Evolutionary conservation across 2,888 invertebrate genomes (phyloP), one percentile per base, ranked within the genome.

Genomic region (Acleris literana): DNA sequence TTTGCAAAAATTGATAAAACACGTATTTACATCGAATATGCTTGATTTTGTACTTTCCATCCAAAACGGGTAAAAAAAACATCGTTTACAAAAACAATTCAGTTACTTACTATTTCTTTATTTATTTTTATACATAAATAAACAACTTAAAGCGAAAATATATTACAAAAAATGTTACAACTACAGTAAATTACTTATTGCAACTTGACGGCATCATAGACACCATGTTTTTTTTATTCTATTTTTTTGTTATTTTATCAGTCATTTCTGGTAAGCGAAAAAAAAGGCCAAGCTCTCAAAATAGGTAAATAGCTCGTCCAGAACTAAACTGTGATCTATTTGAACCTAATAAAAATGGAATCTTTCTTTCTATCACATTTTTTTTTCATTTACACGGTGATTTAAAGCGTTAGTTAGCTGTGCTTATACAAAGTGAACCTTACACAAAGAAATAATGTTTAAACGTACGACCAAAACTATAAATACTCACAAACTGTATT

Each of bases 261-360:
- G 84, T 85, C 85, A 72, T 80, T 81, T 80, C 77, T 77, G 79
- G 76, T 68, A 64, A 59, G 64, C 64, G 54, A 63, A 59, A 62
- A 57, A 63, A 39, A 18, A 46, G 61, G 66, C 56, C 59, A 68
- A 68, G 60, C 68, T 57, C 55, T 63, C 51, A 44, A 60, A 55
- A 67, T 53, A 67, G 51, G 65, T 54, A 46, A 48, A 22, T 25
- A 53, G 61, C 62, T 66, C 52, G 66, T 48, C 46, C 61, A 46
- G 25, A 68, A 70, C 63, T 71, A 63, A 70, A 72, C 62, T 69
- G 64, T 33, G 70, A 79, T 76, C 79, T 82, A 82, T 77, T 71
- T 73, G 76, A 81, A 74, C 81, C 87, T 86, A 88, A 76, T 75
- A 78, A 89, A 89, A 89, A 90, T 89, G 89, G 90, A 89, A 90